A percentile compares a stretch with the other conserved stretches of the same genome.
phyloP scores from a whole-genome alignment of 2,113 vertebrate genomes.

The Ranitomeya variabilis region DNA sequence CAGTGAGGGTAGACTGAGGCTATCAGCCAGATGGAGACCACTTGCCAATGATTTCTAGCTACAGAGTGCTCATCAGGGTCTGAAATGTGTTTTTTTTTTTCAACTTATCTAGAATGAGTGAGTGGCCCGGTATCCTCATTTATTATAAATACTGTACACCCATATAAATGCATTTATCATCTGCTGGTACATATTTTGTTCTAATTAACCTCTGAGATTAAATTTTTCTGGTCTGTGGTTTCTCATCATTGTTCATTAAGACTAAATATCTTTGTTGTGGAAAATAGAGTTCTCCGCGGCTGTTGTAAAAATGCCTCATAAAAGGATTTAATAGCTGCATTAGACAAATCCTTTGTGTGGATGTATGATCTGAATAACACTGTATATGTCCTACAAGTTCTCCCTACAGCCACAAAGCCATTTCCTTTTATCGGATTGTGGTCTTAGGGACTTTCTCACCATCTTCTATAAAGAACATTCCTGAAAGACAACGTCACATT shows the following conservation, averaged over 20 bases:
- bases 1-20: no score
- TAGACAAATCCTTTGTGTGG: conserved; percentile 9
- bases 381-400: background rate
- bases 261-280: background rate
- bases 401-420: conserved; percentile 2
- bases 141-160: background rate
- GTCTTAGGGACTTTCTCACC: background rate
- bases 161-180: background rate
- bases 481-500: background rate
- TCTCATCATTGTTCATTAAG: background rate
- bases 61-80: no score
- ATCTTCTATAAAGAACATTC: background rate
- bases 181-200: background rate
- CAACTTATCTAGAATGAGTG: background rate
- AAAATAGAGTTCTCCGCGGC: background rate
- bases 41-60: no score
- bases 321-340: conserved; percentile 1
- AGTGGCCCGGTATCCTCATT: background rate
- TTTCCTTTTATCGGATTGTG: conserved; percentile 15
- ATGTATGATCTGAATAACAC: background rate
- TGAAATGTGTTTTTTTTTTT: no score
- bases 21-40: no score
- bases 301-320: background rate
- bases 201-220: background rate
- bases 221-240: background rate